A percentile compares a stretch with the other conserved stretches of the same genome.
Evolutionary conservation across 1,140 invertebrate species (phyloP).

Genomic region (Neodiprion fabricii): DNA sequence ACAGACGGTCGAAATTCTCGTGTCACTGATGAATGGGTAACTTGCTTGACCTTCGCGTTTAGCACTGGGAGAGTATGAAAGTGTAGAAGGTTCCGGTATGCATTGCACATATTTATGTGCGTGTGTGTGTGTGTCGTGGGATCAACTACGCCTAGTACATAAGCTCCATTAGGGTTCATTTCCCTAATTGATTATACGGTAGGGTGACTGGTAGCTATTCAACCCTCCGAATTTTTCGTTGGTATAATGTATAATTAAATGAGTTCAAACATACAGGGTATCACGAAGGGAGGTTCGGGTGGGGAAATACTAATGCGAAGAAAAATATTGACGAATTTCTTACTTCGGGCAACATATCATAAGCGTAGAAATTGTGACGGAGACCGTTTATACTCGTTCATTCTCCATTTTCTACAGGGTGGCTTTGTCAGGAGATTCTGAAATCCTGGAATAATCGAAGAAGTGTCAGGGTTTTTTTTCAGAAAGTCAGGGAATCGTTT

Average conservation of each 20-base stretch:
- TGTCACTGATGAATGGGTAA: neutral
- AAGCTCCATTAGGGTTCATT: neutral
- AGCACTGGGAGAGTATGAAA: neutral
- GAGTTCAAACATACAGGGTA: too few relatives aligned
- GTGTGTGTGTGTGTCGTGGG: too few relatives aligned
- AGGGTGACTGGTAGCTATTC: neutral
- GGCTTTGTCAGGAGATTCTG: too few relatives aligned
- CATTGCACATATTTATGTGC: too few relatives aligned
- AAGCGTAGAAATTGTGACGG: neutral
- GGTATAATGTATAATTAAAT: neutral
- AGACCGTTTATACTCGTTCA: neutral
- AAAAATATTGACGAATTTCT: neutral
- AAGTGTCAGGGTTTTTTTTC: too few relatives aligned
- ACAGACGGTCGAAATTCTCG: neutral
- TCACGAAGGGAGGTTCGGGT: neutral
- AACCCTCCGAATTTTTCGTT: neutral
- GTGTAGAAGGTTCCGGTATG: neutral
- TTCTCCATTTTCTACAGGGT: too few relatives aligned
- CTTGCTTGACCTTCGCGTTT: neutral
- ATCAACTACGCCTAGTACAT: neutral
- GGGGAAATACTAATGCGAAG: neutral
- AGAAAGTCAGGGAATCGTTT: too few relatives aligned
- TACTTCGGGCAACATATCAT: neutral
- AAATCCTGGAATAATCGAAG: too few relatives aligned
- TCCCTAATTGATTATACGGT: neutral